Base-by-base conservation (phyloP, 2,888 invertebrate genomes). In the Amiota minor region DNA sequence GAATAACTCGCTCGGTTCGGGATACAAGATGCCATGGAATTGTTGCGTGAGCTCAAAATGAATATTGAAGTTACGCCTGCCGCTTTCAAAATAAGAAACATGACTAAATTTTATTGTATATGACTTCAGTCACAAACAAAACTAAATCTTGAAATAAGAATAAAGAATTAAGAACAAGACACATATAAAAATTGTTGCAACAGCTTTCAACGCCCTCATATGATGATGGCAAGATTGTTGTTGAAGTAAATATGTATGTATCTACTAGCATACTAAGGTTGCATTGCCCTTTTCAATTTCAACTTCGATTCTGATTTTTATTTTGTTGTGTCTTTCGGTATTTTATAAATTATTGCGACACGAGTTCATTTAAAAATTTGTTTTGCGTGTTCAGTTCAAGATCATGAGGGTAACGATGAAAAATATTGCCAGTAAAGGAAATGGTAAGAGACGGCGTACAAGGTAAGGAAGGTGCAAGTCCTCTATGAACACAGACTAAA, bases 311-410 rank as follows among this genome's bases (percentile, higher is more conserved):
- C 49, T 49, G 59, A 47, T 67, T 67, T 59, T 18, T 45, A 62
- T 75, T 65, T 62, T 70, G 64, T 53, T 56, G 59, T 16, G 20
- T 20, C 45, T 45, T 72, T 55, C 8, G 55, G 46, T 72, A 55
- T 46, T 49, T 75, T 78, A 80, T 84, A 85, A 83, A 82, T 83
- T 81, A 83, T 84, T 80, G 85, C 74, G 71, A 82, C 86, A 82
- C 80, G 80, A 80, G 79, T 75, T 80, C 76, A 81, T 80, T 80
- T 77, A 68, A 68, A 68, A 68, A 53, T 68, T 68, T 50, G 50
- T 68, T 68, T 68, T 45, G 23, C 45, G 45, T 45, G 16, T 35
- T 35, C 35, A 6, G 6, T 8, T 35, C 35, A 35, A 6, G 35
- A 35, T 35, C 35, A 35, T 35, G 35, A 35, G 35, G 35, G 35